These are phyloP conservation scores for Nasonia longicornis DNA, from an alignment of 1,140 invertebrate genomes.

Conservation along the genomic window DNA sequence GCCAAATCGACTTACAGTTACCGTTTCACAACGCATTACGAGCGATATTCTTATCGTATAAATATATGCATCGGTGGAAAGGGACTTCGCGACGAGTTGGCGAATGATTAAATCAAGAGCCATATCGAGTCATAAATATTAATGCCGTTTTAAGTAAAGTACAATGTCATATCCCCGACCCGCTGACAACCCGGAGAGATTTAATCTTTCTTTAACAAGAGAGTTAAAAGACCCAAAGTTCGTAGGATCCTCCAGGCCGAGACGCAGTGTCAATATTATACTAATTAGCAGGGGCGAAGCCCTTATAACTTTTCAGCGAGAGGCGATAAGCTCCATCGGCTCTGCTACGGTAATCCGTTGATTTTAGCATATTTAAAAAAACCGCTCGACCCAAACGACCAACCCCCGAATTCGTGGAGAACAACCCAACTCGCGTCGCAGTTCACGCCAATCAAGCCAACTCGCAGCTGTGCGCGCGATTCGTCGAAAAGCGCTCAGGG, in stretches of 20 bases:
- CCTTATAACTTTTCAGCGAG: neutral
- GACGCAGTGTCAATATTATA: slow-evolving; percentile 9
- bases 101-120: slow-evolving; percentile 2
- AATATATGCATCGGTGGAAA: neutral
- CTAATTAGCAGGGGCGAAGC: neutral
- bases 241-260: neutral
- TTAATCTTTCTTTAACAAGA: slow-evolving; percentile 26
- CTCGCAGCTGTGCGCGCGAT: neutral
- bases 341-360: too few species aligned
- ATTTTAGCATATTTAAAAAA: neutral
- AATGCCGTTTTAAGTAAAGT: slow-evolving; percentile 2
- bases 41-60: neutral
- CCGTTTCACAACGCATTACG: too few species aligned
- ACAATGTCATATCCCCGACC: neutral
- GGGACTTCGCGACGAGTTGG: neutral
- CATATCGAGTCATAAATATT: slow-evolving; percentile 11
- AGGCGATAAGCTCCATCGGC: neutral
- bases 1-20: neutral
- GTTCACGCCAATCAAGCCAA: neutral
- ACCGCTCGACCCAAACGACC: too few species aligned
- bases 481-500: neutral
- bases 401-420: neutral
- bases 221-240: slow-evolving; percentile 6
- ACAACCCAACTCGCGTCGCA: neutral
- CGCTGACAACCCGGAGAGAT: neutral